Base-by-base conservation (phyloP, 2,888 invertebrate genomes). In the Parnassius glacialis region DNA sequence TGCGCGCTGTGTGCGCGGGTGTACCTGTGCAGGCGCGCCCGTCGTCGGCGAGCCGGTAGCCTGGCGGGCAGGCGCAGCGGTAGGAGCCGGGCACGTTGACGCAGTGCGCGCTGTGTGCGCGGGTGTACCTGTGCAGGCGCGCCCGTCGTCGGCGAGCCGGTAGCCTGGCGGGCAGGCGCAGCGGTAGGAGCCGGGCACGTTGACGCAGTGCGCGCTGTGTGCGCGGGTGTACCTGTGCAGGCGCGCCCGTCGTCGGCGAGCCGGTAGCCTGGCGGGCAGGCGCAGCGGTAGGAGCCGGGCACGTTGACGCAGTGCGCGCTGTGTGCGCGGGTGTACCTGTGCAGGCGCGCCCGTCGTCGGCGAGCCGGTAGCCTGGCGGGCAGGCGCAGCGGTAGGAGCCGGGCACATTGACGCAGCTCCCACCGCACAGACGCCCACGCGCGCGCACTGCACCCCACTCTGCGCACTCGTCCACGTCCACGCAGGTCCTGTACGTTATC, bases 301-400 rank as follows among this genome's bases (percentile, higher is more conserved):
- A 25, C 25, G 25, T 25, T 25, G 5, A 3, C 25, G 25, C 25
- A 25, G 25, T 7, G 34, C 34, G 34, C 34, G 34, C 34, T 34
- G 34, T 34, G 34, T 34, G 7, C 1, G 34, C 7, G 34, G 34
- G 34, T 34, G 34, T 82, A 97, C 97, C 99, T 74, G 96, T 93
- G 74, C 98, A 98, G 11, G 95, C 95, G 81, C 95, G 93, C 72
- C 95, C 95, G 74, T 96, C 95, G 1, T 92, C 78, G 5, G 94
- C 94, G 0, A 98, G 89, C 10, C 94, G 93, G 86, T 95, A 99
- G 0, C 99, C 99, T 0, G 92, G 77, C 3, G 95, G 94, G 78
- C 99, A 99, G 2, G 94, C 91, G 83, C 99, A 99, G 66, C 95
- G 94, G 85, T 96, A 98, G 25, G 96, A 95, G 12, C 99, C 99